phyloP scores from a whole-genome alignment of 1,140 invertebrate genomes.

The Epicauta chinensis region DNA sequence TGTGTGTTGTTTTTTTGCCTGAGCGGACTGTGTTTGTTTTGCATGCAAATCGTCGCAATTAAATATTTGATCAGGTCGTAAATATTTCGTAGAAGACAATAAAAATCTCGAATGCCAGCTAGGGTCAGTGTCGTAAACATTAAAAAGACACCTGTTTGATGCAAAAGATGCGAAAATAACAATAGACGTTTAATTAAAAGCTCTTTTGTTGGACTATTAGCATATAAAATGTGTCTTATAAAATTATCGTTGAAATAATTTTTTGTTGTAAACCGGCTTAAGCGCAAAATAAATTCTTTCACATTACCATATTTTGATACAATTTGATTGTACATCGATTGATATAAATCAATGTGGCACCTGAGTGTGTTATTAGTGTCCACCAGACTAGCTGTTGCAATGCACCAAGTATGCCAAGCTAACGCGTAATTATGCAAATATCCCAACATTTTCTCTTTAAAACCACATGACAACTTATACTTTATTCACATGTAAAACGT shows the following conservation, averaged over 20 bases:
- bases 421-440: conserved; percentile 27
- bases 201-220: too few relatives aligned
- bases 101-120: too few relatives aligned
- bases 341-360: conserved; percentile 27
- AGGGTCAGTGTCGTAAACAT: too few relatives aligned
- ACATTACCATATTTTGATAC: conserved; percentile 7
- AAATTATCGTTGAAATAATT: too few relatives aligned
- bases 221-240: too few relatives aligned
- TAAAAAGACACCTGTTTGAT: too few relatives aligned
- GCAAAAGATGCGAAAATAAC: too few relatives aligned
- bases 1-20: conserved; percentile 1
- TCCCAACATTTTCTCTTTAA: conserved; percentile 22
- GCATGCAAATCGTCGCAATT: conserved; percentile 13
- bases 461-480: conserved; percentile 22
- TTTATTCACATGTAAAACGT: neutral
- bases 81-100: neutral
- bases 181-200: too few relatives aligned
- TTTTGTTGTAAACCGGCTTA: too few relatives aligned
- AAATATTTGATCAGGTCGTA: conserved; percentile 12
- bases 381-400: conserved; percentile 14
- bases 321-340: conserved; percentile 8
- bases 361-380: conserved; percentile 27
- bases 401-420: conserved; percentile 23
- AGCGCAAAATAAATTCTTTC: too few relatives aligned
- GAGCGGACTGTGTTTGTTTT: neutral